Conservation (phyloP, 1,140 invertebrate genomes). For the Grapholita molesta region DNA sequence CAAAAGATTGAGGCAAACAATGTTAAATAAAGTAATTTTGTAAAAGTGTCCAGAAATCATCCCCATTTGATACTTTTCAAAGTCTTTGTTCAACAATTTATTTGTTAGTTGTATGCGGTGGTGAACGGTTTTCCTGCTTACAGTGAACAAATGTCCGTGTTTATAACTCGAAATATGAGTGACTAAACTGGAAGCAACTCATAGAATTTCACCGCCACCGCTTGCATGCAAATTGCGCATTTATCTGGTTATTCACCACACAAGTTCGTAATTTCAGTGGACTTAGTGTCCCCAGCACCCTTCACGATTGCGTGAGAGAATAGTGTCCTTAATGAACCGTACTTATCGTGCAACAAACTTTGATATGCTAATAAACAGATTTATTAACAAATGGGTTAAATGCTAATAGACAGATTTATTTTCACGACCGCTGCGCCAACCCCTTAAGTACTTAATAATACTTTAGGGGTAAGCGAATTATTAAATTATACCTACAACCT, state of each 20-base stretch:
- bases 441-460: too few species aligned
- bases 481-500: too few species aligned
- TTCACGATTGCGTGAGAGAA: neutral
- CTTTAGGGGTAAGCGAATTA: too few species aligned
- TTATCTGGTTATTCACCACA: slow-evolving; percentile 9
- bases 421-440: too few species aligned
- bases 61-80: too few species aligned
- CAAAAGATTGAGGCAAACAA: too few species aligned
- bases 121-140: too few species aligned
- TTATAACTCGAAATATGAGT: neutral
- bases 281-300: neutral
- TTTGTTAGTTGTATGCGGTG: too few species aligned
- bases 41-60: neutral
- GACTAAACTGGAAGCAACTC: neutral
- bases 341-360: neutral
- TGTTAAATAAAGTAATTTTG: neutral
- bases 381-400: too few species aligned
- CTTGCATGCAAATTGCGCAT: slow-evolving; percentile 6
- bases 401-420: too few species aligned
- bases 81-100: too few species aligned
- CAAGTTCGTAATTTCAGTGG: neutral
- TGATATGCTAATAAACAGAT: neutral
- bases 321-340: neutral
- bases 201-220: neutral
- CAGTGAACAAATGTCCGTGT: too few species aligned